Percentiles rank a stretch among this genome's conserved stretches.
These are phyloP conservation scores for Scopus umbretta DNA, from an alignment of 2,113 vertebrate genomes.

Conservation along the genomic window DNA sequence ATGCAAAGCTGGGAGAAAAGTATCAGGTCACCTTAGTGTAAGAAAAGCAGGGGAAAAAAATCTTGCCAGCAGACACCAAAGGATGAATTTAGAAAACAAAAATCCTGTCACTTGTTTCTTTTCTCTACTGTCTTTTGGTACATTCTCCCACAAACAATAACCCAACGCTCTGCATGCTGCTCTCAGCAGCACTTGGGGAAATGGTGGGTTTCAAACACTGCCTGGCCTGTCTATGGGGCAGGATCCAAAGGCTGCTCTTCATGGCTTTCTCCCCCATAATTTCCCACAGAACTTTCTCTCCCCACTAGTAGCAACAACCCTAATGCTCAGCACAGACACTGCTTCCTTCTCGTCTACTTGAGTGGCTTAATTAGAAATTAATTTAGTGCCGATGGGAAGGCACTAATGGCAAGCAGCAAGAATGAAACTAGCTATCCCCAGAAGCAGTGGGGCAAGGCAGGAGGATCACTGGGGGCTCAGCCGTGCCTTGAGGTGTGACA, in stretches of 20 bases:
- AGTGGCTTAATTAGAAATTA: not conserved
- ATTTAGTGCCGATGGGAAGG: not conserved
- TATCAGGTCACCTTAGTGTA: not conserved
- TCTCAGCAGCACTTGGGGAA: not conserved
- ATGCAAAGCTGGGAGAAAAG: not conserved
- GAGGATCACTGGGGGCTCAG: not conserved
- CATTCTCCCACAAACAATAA: not conserved
- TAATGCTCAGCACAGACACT: not conserved
- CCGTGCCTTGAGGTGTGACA: not conserved
- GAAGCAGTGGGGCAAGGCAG: rapidly evolving
- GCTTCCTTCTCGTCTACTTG: not conserved
- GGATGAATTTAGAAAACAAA: not conserved
- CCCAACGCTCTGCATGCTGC: rapidly evolving
- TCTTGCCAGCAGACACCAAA: not conserved
- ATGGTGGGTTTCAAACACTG: not conserved
- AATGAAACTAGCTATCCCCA: not conserved
- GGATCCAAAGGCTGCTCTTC: not conserved
- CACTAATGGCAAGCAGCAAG: not conserved
- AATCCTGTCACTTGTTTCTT: not conserved
- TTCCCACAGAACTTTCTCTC: not conserved
- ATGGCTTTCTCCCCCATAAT: not conserved
- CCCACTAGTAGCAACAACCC: not conserved
- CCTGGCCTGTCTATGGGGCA: not conserved
- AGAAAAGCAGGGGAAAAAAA: not conserved
- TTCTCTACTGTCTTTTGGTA: not conserved